Evolutionary conservation across 2,797 vertebrate genomes (phyloP), one percentile per base, ranked within the genome.

Genomic region (Enteromius afrohamiltoni): DNA sequence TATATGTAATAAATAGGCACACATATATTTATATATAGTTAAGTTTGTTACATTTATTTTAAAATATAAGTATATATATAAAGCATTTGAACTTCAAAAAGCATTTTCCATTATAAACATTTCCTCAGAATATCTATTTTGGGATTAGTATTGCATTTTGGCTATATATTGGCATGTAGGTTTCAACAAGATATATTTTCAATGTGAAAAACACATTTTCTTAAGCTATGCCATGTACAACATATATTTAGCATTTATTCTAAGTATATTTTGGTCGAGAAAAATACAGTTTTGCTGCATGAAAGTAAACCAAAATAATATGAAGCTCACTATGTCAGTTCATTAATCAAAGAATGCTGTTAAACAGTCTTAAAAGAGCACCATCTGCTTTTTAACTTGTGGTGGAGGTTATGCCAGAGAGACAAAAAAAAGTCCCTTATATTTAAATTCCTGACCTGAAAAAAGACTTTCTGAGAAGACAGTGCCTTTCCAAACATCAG

Each of bases 401-500:
- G 45, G 21, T 31, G 70, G 23, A 70, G 70, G 45, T 73, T 29
- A 51, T 73, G 26, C 14, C 23, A 26, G 45, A 26, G 45, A 49
- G 3, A n/a, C 3, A 31, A 26, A 7, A 64, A 26, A 64, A 29
- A 64, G 17, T 16, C 14, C 17, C 64, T 68, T n/a, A 17, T 21
- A 58, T 58, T 70, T 45, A 71, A 60, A 2, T 13, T n/a, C 40
- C 13, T 17, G 85, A 79, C 85, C 92, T 92, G 91, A 40, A 79
- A 68, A 84, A 76, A 65, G 65, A 68, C 85, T 89, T 86, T 89
- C 80, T 89, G 86, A 91, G 89, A 89, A 83, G 62, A 86, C 86
- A 77, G 67, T 47, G 29, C 68, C 62, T 60, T 34, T 78, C 40
- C 89, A 86, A 89, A 77, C 21, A 85, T 88, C 79, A 73, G 40